phyloP scores from a whole-genome alignment of 2,797 vertebrate genomes.

The Rhinophrynus dorsalis region DNA sequence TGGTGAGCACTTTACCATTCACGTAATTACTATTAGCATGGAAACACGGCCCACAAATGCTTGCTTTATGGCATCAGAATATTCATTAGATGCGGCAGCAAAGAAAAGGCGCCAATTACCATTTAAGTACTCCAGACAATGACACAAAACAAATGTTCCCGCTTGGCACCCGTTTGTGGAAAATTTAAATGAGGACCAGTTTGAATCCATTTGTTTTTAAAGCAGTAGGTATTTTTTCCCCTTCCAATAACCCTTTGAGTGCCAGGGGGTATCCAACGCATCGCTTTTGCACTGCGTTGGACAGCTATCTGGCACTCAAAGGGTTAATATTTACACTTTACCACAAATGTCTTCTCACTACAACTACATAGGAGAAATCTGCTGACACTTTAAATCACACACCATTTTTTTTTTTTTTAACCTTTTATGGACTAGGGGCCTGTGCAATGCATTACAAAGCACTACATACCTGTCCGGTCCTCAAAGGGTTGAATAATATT shows the following conservation, averaged over 20 bases:
- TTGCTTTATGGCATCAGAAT: constrained; percentile 30
- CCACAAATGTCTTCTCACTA: background rate
- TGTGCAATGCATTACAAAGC: too few relatives aligned
- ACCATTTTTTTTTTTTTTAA: background rate
- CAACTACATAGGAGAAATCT: constrained; percentile 39
- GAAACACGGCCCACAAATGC: constrained; percentile 17
- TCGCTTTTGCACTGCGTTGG: too few relatives aligned
- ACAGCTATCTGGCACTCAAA: too few relatives aligned
- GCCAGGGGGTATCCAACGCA: too few relatives aligned
- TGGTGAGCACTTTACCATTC: too few relatives aligned
- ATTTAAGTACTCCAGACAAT: constrained; percentile 50
- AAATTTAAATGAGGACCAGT: constrained; percentile 62
- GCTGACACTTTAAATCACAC: constrained; percentile 65
- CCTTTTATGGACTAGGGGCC: too few relatives aligned
- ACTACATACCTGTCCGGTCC: too few relatives aligned
- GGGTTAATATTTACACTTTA: too few relatives aligned
- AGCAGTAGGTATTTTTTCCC: too few relatives aligned
- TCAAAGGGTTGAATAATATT: too few relatives aligned
- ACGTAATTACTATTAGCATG: too few relatives aligned
- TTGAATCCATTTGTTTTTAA: constrained; percentile 67
- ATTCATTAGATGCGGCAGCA: constrained; percentile 24
- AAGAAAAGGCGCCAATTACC: constrained; percentile 35
- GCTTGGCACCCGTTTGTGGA: constrained; percentile 57
- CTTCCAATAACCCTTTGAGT: too few relatives aligned
- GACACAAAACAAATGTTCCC: constrained; percentile 62